Conservation (phyloP, 1,140 invertebrate species). For the Diorhabda carinulata region DNA sequence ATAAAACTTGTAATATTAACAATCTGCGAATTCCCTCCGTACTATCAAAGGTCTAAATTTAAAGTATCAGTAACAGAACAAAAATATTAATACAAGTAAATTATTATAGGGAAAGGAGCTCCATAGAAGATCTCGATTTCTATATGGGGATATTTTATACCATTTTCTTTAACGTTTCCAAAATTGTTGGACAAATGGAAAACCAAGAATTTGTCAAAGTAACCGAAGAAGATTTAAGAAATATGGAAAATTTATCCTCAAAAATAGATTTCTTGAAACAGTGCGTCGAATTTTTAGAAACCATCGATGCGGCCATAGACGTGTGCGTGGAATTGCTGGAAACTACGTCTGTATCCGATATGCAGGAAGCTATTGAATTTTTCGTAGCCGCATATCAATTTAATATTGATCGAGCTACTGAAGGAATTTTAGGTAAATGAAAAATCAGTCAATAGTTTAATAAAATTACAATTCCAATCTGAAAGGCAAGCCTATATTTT, state of each 20-base stretch:
- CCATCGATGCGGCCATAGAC: slow-evolving; percentile 31
- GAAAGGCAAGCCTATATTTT: neutral
- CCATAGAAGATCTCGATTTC: slow-evolving; percentile 23
- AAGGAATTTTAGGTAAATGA: slow-evolving; percentile 36
- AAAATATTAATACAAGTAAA: too few species aligned
- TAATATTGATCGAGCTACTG: slow-evolving; percentile 36
- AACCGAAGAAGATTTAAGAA: slow-evolving; percentile 30
- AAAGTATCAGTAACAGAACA: too few species aligned
- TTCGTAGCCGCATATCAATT: slow-evolving; percentile 41
- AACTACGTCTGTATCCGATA: slow-evolving; percentile 37
- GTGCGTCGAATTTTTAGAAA: slow-evolving; percentile 33
- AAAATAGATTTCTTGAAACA: slow-evolving; percentile 32
- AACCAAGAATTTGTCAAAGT: slow-evolving; percentile 17
- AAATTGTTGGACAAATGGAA: slow-evolving; percentile 23
- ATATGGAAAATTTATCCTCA: slow-evolving; percentile 26
- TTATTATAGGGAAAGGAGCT: slow-evolving; percentile 22
- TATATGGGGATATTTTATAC: slow-evolving; percentile 28
- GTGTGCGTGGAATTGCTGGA: slow-evolving; percentile 37
- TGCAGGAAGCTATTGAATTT: slow-evolving; percentile 42
- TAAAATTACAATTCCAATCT: neutral
- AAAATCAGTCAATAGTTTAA: neutral
- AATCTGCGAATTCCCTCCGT: too few species aligned
- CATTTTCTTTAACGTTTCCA: slow-evolving; percentile 28
- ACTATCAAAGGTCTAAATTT: too few species aligned
- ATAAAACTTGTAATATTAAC: too few species aligned